Conservation (phyloP, 2,113 vertebrate genomes). For the Lepus europaeus region DNA sequence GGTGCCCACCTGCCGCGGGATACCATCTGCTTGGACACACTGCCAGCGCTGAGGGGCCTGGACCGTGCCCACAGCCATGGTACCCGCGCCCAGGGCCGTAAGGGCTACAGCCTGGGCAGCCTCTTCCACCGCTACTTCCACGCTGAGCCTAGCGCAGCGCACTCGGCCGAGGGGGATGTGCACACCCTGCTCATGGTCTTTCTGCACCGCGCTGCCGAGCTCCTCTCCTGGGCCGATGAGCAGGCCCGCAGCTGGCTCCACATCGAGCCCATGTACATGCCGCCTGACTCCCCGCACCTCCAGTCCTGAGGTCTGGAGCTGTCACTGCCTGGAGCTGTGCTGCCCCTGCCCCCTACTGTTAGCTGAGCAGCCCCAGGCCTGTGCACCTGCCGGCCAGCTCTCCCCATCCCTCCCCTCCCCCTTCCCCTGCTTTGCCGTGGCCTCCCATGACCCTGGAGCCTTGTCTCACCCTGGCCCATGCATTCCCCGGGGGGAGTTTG, state of each 20-base stretch:
- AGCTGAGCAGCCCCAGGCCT: neutral
- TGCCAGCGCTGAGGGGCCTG: constrained; percentile 76
- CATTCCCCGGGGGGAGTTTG: neutral
- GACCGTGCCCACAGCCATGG: constrained; percentile 49
- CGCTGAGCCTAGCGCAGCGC: constrained; percentile 61
- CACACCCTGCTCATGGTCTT: constrained; percentile 77
- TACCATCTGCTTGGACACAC: constrained; percentile 84
- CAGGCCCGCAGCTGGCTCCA: constrained; percentile 77
- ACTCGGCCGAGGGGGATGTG: constrained; percentile 79
- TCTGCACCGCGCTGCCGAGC: constrained; percentile 64
- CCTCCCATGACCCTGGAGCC: neutral
- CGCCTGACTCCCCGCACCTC: rapidly evolving
- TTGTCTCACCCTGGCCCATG: neutral
- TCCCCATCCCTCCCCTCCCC: neutral
- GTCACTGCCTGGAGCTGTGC: neutral
- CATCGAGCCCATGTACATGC: constrained; percentile 80
- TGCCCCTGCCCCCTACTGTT: neutral
- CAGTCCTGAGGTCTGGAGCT: neutral
- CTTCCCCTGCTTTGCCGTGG: too few relatives aligned
- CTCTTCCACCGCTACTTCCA: constrained; percentile 77
- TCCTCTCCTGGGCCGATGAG: constrained; percentile 75
- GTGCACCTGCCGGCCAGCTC: neutral
- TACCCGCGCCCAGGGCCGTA: constrained; percentile 51
- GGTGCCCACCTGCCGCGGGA: constrained; percentile 67
- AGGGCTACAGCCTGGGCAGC: constrained; percentile 76